phyloP scores from a whole-genome alignment of 2,888 invertebrate genomes.

The Digitonthophagus gazella region DNA sequence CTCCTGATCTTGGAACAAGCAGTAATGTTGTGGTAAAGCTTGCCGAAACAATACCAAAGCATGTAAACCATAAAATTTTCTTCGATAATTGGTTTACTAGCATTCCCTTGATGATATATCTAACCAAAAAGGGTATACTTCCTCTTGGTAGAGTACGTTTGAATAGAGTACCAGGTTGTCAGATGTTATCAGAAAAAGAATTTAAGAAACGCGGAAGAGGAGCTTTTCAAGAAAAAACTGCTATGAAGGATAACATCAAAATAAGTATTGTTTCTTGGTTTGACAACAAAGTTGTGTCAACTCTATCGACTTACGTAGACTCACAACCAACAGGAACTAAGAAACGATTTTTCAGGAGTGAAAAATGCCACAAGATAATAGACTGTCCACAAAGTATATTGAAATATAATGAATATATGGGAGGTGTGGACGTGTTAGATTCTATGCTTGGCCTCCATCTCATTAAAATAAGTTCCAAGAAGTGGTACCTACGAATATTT shows the following conservation, averaged over 20 bases:
- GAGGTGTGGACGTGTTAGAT: no score
- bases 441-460: constrained; percentile 12
- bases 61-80: no score
- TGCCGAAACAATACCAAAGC: no score
- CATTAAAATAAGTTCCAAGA: constrained; percentile 20
- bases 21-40: constrained; percentile 38
- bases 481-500: constrained; percentile 21
- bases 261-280: constrained; percentile 18
- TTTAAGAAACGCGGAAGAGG: no score
- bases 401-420: constrained; percentile 17
- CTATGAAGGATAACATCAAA: no score
- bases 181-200: no score
- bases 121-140: constrained; percentile 8
- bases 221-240: no score
- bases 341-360: no score
- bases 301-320: no score
- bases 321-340: no score
- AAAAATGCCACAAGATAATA: no score
- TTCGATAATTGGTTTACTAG: no score
- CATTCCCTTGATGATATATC: constrained; percentile 4
- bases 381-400: constrained; percentile 15
- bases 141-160: constrained; percentile 12
- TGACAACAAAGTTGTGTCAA: constrained; percentile 18
- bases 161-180: constrained; percentile 9
- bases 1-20: constrained; percentile 38